These are phyloP conservation scores for Vulpes ferrilata DNA, from an alignment of 2,113 vertebrate genomes.

Conservation along the genomic window DNA sequence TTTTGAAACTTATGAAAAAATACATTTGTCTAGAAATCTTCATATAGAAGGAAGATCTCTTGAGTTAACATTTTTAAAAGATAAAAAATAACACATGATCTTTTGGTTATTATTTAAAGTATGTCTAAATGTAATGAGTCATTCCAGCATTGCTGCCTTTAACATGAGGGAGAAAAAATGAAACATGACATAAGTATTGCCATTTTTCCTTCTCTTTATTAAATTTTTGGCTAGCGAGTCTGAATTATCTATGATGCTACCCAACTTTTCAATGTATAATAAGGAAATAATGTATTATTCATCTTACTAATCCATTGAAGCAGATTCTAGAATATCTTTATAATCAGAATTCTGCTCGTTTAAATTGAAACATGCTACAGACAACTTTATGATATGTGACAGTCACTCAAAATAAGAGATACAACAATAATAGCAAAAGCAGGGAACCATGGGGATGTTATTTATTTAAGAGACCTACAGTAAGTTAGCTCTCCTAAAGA, in stretches of 20 bases:
- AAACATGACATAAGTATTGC: not conserved
- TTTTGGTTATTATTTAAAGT: not conserved
- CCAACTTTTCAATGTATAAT: constrained; percentile 59
- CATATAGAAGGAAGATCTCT: not conserved
- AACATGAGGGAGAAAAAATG: not conserved
- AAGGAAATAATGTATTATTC: constrained; percentile 69
- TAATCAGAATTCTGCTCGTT: constrained; percentile 34
- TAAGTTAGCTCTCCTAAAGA: not conserved
- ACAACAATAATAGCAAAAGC: not conserved
- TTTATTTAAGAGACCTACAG: not conserved
- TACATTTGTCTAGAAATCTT: not conserved
- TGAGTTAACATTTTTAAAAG: not conserved
- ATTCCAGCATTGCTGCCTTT: not conserved
- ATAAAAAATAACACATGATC: not conserved
- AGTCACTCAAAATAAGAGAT: constrained; percentile 54
- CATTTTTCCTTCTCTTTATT: not conserved
- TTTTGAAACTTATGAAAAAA: not conserved
- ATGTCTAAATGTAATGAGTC: not conserved
- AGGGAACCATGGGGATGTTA: not conserved
- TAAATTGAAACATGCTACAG: constrained; percentile 50
- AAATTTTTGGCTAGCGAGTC: not conserved
- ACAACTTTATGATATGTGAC: constrained; percentile 58
- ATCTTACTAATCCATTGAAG: constrained; percentile 57
- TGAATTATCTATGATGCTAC: constrained; percentile 32
- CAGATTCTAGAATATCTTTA: constrained; percentile 44